Percentiles rank a stretch among this genome's conserved stretches.
These are phyloP conservation scores for Melikaiella ostensackeni DNA, from an alignment of 2,888 invertebrate genomes.

Conservation along the genomic window DNA sequence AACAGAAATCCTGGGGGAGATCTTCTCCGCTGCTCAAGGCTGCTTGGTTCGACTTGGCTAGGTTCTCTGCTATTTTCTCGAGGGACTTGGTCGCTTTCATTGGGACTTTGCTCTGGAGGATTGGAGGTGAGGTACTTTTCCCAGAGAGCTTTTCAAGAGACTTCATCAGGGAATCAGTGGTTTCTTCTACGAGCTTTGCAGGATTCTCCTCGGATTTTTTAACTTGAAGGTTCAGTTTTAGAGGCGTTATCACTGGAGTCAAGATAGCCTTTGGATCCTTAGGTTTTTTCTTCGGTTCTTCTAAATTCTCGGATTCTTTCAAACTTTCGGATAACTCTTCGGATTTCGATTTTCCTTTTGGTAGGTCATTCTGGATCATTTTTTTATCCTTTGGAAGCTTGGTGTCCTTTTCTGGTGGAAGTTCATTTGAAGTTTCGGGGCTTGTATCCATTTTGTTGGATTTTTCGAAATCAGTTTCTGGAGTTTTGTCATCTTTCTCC, in stretches of 20 bases:
- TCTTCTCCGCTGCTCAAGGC: conserved; percentile 60
- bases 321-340: conserved; percentile 27
- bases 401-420: conserved; percentile 50
- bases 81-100: conserved; percentile 68
- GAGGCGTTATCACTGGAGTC: conserved; percentile 72
- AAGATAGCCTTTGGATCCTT: conserved; percentile 67
- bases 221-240: conserved; percentile 65
- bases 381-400: conserved; percentile 55
- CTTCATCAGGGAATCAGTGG: conserved; percentile 46
- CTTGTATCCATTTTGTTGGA: conserved; percentile 54
- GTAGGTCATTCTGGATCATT: conserved; percentile 47
- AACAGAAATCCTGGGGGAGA: conserved; percentile 57
- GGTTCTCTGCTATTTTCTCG: conserved; percentile 74
- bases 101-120: conserved; percentile 65
- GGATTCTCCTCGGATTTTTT: conserved; percentile 9
- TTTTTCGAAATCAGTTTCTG: conserved; percentile 60
- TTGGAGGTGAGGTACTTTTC: conserved; percentile 50
- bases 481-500: conserved; percentile 57
- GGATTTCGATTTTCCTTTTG: conserved; percentile 46
- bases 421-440: conserved; percentile 40
- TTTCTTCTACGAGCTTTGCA: conserved; percentile 19
- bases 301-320: not conserved
- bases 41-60: conserved; percentile 69
- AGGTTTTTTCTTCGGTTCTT: conserved; percentile 32
- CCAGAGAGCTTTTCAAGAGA: conserved; percentile 54